phyloP scores from a whole-genome alignment of 35 echinoderm and acorn worm species.

The Heliocidaris tuberculata region DNA sequence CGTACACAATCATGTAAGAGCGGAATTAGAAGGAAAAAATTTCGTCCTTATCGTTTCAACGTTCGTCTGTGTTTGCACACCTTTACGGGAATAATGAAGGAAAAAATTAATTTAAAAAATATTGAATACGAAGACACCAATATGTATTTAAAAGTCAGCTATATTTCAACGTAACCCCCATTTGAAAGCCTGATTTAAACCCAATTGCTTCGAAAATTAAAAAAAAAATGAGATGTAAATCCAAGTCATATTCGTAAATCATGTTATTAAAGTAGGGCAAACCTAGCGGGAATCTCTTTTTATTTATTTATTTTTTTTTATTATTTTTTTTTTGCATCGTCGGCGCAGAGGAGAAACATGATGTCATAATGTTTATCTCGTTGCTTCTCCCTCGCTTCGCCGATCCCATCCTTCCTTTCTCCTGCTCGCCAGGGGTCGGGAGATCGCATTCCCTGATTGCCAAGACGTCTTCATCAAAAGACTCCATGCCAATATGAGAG shows the following conservation, averaged over 20 bases:
- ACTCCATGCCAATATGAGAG: background rate
- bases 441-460: background rate
- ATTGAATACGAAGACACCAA: too few species aligned
- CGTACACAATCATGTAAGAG: too few species aligned
- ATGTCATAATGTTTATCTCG: background rate
- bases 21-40: too few species aligned
- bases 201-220: too few species aligned
- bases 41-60: too few species aligned
- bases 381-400: background rate
- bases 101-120: too few species aligned
- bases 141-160: background rate
- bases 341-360: background rate
- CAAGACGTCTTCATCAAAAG: background rate
- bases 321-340: background rate
- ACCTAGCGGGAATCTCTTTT: background rate
- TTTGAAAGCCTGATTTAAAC: background rate
- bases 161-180: background rate
- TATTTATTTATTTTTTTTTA: background rate
- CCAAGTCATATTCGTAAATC: too few species aligned
- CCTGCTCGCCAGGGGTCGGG: background rate
- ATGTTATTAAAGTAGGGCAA: background rate
- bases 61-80: too few species aligned
- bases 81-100: too few species aligned
- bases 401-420: background rate
- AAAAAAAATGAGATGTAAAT: too few species aligned